phyloP scores from a whole-genome alignment of 2,888 invertebrate species.

The Incurvaria masculella region DNA sequence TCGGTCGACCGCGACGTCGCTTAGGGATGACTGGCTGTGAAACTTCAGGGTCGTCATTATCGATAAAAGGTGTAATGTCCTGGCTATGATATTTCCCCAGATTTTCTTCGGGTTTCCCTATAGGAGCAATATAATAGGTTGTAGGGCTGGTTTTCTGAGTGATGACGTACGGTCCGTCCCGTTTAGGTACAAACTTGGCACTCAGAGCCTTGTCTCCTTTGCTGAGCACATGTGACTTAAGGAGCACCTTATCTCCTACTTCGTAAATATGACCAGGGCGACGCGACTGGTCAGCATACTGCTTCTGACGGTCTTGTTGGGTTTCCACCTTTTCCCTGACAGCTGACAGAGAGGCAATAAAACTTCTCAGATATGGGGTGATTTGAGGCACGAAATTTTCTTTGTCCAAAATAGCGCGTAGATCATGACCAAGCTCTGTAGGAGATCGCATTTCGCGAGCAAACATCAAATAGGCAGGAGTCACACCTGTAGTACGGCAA shows the following conservation, averaged over 20 bases:
- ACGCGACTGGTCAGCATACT: slow-evolving; percentile 13
- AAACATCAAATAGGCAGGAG: slow-evolving; percentile 21
- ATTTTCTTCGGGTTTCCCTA: no score
- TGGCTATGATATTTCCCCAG: no score
- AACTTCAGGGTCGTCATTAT: no score
- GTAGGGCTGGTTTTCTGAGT: slow-evolving; percentile 3
- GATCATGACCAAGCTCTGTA: slow-evolving; percentile 12
- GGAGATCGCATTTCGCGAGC: slow-evolving; percentile 20
- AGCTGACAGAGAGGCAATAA: slow-evolving; percentile 8
- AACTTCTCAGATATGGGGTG: slow-evolving; percentile 1
- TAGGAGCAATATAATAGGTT: no score
- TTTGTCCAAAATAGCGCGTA: background rate
- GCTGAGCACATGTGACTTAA: slow-evolving; percentile 18
- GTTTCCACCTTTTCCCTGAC: slow-evolving; percentile 14
- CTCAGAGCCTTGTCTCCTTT: slow-evolving; percentile 14
- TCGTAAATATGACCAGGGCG: slow-evolving; percentile 14
- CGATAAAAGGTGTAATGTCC: no score
- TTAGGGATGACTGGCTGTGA: no score
- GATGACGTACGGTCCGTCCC: slow-evolving; percentile 24
- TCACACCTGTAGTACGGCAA: slow-evolving; percentile 14
- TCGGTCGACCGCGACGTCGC: no score
- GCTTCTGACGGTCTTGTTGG: slow-evolving; percentile 16
- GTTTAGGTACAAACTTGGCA: slow-evolving; percentile 21
- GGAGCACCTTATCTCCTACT: slow-evolving; percentile 18
- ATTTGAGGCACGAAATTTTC: background rate